Conservation (phyloP, 2,888 invertebrate species). For the Folsomia candida region DNA sequence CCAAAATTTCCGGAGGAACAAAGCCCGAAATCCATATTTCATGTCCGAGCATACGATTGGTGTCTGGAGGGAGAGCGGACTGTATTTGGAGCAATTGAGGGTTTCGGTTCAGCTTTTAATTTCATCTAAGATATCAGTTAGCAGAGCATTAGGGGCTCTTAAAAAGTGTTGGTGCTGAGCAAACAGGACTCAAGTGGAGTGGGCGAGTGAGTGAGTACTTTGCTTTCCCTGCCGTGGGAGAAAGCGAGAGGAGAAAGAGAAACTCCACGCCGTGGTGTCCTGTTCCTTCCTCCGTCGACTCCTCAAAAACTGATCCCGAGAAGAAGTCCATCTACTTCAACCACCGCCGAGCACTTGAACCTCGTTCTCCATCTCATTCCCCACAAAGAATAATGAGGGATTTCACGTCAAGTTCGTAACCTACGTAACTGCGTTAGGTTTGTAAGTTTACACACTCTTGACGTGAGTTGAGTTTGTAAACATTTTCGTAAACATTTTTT, state of each 20-base stretch:
- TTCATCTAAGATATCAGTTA: conserved; percentile 51
- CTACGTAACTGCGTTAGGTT: too few species aligned
- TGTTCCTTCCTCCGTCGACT: not conserved
- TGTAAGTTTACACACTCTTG: too few species aligned
- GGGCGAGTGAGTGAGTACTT: not conserved
- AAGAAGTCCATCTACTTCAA: not conserved
- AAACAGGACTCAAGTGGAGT: conserved; percentile 37
- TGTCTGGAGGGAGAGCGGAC: not conserved
- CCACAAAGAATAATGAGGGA: too few species aligned
- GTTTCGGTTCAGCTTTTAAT: conserved; percentile 43
- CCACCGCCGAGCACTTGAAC: not conserved
- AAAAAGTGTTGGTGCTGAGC: conserved; percentile 50
- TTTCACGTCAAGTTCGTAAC: too few species aligned
- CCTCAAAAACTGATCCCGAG: not conserved
- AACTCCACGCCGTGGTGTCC: not conserved
- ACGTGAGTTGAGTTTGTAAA: too few species aligned
- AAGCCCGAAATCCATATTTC: not conserved
- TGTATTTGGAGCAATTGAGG: not conserved
- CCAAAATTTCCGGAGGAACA: not conserved
- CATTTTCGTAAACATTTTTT: too few species aligned
- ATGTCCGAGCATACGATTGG: not conserved
- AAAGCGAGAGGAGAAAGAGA: not conserved
- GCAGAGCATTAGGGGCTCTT: conserved; percentile 49
- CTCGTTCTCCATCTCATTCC: not conserved
- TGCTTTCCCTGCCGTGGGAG: not conserved